These are phyloP conservation scores for Cheilosia grossa DNA, from an alignment of 2,888 invertebrate species.

Conservation along the genomic window DNA sequence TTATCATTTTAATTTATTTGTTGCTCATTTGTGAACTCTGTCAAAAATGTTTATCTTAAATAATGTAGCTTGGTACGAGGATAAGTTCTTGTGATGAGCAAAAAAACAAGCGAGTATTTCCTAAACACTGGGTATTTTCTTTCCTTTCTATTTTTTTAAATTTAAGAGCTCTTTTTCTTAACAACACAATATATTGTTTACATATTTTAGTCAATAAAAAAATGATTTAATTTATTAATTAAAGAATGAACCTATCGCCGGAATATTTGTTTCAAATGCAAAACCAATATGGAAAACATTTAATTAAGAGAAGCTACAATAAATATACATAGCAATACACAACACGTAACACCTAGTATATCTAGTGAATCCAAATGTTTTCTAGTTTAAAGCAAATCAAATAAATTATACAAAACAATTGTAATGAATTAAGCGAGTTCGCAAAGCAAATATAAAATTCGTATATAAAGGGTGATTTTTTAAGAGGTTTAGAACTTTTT, in stretches of 20 bases:
- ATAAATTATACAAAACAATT: conserved; percentile 10
- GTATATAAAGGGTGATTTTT: no score
- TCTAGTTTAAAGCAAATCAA: conserved; percentile 23
- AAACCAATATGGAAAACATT: conserved; percentile 1
- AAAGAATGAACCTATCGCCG: conserved; percentile 32
- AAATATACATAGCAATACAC: conserved; percentile 4
- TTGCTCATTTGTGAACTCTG: conserved; percentile 18
- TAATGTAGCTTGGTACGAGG: background rate
- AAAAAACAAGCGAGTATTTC: conserved; percentile 43
- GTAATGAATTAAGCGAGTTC: conserved; percentile 31
- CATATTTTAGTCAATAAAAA: conserved; percentile 47
- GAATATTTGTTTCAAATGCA: conserved; percentile 34
- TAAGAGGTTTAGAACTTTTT: no score
- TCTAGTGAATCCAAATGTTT: conserved; percentile 50
- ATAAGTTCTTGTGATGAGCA: conserved; percentile 5
- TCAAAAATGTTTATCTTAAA: conserved; percentile 11
- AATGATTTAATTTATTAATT: conserved; percentile 44
- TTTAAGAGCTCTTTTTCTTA: conserved; percentile 32
- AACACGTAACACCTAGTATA: conserved; percentile 5
- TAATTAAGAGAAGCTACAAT: conserved; percentile 25
- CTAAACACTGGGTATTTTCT: conserved; percentile 20
- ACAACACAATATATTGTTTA: conserved; percentile 50
- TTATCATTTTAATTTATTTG: conserved; percentile 33
- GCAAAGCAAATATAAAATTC: conserved; percentile 9
- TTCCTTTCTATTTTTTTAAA: conserved; percentile 32